phyloP scores from a whole-genome alignment of 2,797 vertebrate species.

The Coccyzus lansbergi region DNA sequence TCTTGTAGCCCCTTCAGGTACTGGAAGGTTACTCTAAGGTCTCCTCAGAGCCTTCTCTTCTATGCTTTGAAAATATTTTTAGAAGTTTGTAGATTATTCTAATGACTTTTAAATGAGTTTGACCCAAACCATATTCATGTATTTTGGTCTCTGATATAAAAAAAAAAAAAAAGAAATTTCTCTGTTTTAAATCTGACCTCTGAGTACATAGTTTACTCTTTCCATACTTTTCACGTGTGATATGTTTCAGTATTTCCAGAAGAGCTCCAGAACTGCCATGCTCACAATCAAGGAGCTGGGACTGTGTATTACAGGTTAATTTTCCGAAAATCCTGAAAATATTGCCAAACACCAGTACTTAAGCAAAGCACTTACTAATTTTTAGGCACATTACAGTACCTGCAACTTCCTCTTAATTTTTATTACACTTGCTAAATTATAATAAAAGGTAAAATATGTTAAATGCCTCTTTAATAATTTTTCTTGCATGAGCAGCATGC shows the following conservation, averaged over 20 bases:
- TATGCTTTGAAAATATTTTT: background rate
- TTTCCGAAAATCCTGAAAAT: background rate
- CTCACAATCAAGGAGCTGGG: accelerated
- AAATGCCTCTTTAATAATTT: background rate
- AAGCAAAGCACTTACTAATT: background rate
- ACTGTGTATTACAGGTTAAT: background rate
- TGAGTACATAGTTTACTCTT: background rate
- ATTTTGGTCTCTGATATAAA: background rate
- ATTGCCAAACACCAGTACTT: background rate
- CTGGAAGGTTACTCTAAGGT: too few relatives aligned
- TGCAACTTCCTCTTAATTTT: background rate
- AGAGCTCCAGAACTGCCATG: background rate
- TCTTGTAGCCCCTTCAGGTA: too few relatives aligned
- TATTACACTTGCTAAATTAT: background rate
- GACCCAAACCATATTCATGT: background rate
- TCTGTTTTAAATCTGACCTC: background rate
- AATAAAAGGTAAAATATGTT: conserved; percentile 29
- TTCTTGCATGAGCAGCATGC: background rate
- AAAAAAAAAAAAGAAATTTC: background rate
- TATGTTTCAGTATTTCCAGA: background rate
- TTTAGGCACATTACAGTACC: background rate
- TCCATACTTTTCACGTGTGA: background rate
- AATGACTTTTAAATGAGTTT: background rate
- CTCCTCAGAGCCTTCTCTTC: too few relatives aligned
- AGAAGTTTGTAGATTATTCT: background rate